Percentiles rank a stretch among this genome's conserved stretches.
phyloP scores from a whole-genome alignment of 2,888 invertebrate genomes.

The Yponomeuta malinellus region DNA sequence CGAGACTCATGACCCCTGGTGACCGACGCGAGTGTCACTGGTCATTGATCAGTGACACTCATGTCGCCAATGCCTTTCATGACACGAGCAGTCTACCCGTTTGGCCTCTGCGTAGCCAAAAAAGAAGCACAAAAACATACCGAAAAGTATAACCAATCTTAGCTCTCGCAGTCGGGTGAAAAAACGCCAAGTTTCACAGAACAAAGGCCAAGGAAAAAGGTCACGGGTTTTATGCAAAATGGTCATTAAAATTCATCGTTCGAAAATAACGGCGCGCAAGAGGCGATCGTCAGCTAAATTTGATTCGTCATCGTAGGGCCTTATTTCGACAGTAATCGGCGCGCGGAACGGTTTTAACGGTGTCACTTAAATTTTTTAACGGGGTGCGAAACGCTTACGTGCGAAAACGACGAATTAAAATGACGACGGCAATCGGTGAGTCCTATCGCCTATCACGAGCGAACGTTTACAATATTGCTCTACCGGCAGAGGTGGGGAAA shows the following conservation, averaged over 20 bases:
- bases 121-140: too few relatives aligned
- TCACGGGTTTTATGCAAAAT: slow-evolving; percentile 15
- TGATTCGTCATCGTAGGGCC: slow-evolving; percentile 51
- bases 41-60: too few relatives aligned
- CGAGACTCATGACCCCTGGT: too few relatives aligned
- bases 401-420: slow-evolving; percentile 10
- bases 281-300: slow-evolving; percentile 56
- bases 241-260: slow-evolving; percentile 49
- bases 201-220: slow-evolving; percentile 13
- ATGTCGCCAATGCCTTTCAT: too few relatives aligned
- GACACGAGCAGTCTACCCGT: too few relatives aligned
- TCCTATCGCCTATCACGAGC: too few relatives aligned
- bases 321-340: slow-evolving; percentile 61
- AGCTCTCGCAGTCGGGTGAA: too few relatives aligned
- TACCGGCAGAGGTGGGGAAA: too few relatives aligned
- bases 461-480: too few relatives aligned
- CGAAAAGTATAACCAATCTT: too few relatives aligned
- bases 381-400: slow-evolving; percentile 10
- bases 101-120: too few relatives aligned
- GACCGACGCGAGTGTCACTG: too few relatives aligned
- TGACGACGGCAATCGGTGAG: not conserved
- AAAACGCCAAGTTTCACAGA: slow-evolving; percentile 5
- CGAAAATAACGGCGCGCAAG: slow-evolving; percentile 51
- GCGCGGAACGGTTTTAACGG: slow-evolving; percentile 49
- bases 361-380: slow-evolving; percentile 37